These are phyloP conservation scores for Arothron firmamentum DNA, from an alignment of 2,113 vertebrate species.

Conservation along the genomic window DNA sequence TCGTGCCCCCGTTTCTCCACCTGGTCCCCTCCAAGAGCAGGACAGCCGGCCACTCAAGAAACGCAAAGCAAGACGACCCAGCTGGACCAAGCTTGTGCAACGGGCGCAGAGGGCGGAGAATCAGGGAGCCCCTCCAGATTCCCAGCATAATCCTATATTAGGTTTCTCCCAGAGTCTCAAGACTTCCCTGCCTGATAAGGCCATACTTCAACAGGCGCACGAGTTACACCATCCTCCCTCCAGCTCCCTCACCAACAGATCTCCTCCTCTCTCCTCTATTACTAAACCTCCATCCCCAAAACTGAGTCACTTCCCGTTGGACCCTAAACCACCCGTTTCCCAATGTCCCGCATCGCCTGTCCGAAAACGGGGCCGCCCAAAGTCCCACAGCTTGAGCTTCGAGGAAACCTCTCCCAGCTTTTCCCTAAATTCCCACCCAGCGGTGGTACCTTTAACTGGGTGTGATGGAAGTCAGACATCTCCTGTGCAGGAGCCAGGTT, in stretches of 20 bases:
- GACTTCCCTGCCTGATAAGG: conserved; percentile 41
- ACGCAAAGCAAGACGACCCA: conserved; percentile 84
- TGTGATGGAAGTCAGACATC: conserved; percentile 80
- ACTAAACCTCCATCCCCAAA: conserved; percentile 60
- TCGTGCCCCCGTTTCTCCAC: conserved; percentile 39
- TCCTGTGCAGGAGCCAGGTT: conserved; percentile 79
- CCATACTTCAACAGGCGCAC: conserved; percentile 33
- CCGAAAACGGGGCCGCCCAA: conserved; percentile 84
- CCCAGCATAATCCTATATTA: conserved; percentile 44
- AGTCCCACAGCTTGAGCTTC: conserved; percentile 42
- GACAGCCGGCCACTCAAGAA: conserved; percentile 86
- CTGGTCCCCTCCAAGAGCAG: conserved; percentile 63
- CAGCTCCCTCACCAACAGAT: conserved; percentile 34
- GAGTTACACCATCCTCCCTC: conserved; percentile 45
- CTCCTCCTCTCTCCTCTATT: conserved; percentile 33
- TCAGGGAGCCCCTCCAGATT: conserved; percentile 50
- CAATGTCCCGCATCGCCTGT: conserved; percentile 42
- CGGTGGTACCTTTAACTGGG: conserved; percentile 77
- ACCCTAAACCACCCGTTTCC: conserved; percentile 36
- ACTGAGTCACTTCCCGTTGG: conserved; percentile 40
- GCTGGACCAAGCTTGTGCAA: conserved; percentile 88
- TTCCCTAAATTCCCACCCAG: conserved; percentile 76
- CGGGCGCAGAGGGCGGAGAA: conserved; percentile 64
- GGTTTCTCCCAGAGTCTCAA: conserved; percentile 57
- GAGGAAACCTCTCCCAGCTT: conserved; percentile 59